Conservation (phyloP, 2,113 vertebrate genomes). For the Eudyptes chrysolophus region DNA sequence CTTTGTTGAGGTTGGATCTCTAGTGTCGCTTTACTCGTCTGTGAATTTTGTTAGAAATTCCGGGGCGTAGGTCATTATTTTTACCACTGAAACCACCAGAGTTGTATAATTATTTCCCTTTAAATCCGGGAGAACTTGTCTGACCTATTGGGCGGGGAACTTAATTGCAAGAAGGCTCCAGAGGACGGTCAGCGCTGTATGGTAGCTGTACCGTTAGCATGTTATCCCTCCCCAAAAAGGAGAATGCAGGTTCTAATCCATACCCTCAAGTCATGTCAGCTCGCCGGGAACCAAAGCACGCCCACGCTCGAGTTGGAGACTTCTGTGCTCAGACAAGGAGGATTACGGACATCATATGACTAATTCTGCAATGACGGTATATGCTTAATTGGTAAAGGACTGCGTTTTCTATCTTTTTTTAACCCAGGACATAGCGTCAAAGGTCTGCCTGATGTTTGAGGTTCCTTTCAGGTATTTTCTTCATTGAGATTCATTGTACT, state of each 20-base stretch:
- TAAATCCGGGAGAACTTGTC: background rate
- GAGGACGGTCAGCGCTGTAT: fast-evolving
- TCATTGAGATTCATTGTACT: background rate
- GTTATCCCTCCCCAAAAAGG: background rate
- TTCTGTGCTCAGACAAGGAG: background rate
- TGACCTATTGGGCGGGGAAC: background rate
- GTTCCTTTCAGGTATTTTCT: slow-evolving; percentile 1
- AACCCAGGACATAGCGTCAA: background rate
- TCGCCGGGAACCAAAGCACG: background rate
- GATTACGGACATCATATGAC: background rate
- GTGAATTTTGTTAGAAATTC: background rate
- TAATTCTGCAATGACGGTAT: background rate
- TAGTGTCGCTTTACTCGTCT: fast-evolving
- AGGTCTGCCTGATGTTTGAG: background rate
- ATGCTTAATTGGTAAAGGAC: background rate
- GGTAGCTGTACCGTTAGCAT: background rate
- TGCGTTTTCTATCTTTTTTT: background rate
- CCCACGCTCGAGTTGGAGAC: background rate
- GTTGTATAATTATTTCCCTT: background rate
- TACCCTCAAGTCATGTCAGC: background rate
- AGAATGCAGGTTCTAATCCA: background rate
- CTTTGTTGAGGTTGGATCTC: background rate
- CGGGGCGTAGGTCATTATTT: slow-evolving; percentile 8
- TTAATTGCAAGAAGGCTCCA: background rate
- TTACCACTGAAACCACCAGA: background rate